phyloP scores from a whole-genome alignment of 2,113 vertebrate species.

The Sula dactylatra region DNA sequence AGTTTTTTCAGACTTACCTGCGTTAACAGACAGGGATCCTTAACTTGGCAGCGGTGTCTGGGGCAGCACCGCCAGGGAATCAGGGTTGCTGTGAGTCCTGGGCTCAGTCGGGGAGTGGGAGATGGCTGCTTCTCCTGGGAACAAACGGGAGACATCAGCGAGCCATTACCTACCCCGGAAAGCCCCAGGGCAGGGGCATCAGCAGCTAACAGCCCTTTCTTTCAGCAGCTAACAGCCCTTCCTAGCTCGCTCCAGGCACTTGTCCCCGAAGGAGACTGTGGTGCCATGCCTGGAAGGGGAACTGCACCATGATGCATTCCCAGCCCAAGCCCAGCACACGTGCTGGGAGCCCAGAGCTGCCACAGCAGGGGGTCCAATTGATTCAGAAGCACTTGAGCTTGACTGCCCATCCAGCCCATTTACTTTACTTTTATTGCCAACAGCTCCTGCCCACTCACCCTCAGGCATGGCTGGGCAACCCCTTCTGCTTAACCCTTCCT shows the following conservation, averaged over 20 bases:
- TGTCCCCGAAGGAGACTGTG: not conserved
- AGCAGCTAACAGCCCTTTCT: not conserved
- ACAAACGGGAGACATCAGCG: not conserved
- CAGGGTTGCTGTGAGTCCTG: not conserved
- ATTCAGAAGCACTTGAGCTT: not conserved
- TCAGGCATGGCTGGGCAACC: not conserved
- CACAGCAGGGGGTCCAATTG: not conserved
- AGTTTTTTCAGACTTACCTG: not conserved
- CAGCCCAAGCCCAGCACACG: not conserved
- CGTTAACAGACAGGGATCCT: not conserved
- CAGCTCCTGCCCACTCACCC: not conserved
- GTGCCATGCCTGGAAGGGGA: not conserved
- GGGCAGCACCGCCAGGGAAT: not conserved
- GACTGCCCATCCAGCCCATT: not conserved
- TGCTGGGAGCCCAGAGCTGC: not conserved
- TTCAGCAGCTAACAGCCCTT: not conserved
- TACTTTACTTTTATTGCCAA: not conserved
- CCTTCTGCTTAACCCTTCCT: not conserved
- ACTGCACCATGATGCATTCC: not conserved
- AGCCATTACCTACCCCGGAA: not conserved
- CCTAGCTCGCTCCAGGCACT: not conserved
- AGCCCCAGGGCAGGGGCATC: not conserved
- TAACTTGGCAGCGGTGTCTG: not conserved
- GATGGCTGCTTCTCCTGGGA: not conserved
- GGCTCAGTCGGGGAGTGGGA: not conserved